Evolutionary conservation across 2,797 vertebrate species (phyloP).

Genomic region (Pipistrellus pipistrellus): DNA sequence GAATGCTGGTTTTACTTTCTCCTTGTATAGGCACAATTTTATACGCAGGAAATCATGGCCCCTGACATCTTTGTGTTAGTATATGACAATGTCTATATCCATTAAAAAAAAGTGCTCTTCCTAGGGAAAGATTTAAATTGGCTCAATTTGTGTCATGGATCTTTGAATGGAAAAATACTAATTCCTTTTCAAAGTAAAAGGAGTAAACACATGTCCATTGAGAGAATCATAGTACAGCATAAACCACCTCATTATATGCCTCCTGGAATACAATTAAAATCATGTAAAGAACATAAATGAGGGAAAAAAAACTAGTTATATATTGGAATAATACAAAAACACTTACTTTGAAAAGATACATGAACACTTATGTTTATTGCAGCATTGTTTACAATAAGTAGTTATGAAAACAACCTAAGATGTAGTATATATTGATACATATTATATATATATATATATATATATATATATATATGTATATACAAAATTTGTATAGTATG

Average conservation of each 20-base stretch:
- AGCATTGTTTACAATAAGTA: neutral
- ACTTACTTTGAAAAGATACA: neutral
- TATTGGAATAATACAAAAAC: neutral
- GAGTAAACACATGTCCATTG: neutral
- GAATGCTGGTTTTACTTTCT: neutral
- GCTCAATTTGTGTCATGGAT: neutral
- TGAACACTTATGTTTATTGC: neutral
- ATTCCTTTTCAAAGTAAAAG: neutral
- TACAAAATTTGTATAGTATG: neutral
- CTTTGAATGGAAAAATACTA: neutral
- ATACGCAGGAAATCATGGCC: neutral
- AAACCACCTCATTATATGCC: neutral
- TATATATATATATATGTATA: neutral
- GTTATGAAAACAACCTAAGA: neutral
- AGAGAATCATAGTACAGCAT: neutral
- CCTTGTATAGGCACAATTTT: neutral
- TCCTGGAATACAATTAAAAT: neutral
- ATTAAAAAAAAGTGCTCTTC: neutral
- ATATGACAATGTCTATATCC: neutral
- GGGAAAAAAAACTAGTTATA: neutral
- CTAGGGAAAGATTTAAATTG: neutral
- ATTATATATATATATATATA: too few relatives aligned
- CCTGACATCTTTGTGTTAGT: neutral
- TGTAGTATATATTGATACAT: too few relatives aligned
- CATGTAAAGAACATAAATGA: neutral